Conservation (phyloP, 2,888 invertebrate genomes). For the Drosophila vallismaia region DNA sequence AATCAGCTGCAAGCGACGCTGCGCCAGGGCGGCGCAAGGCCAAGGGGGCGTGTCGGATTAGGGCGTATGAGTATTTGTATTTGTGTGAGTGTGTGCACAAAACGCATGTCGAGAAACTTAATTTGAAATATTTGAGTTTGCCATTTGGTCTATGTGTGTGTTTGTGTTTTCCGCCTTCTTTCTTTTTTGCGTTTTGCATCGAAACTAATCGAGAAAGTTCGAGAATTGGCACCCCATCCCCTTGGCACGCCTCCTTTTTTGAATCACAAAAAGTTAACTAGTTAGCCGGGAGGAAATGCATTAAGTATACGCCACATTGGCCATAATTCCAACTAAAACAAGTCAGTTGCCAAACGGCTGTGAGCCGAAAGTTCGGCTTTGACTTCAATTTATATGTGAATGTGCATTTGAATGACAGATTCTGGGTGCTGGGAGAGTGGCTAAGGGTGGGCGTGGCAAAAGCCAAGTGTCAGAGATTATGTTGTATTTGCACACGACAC, state of each 20-base stretch:
- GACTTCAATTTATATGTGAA: conserved; percentile 36
- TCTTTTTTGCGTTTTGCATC: conserved; percentile 57
- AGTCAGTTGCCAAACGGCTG: conserved; percentile 43
- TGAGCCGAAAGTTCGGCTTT: conserved; percentile 40
- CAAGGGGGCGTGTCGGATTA: conserved; percentile 53
- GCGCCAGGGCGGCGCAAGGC: conserved; percentile 39
- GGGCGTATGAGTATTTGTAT: conserved; percentile 34
- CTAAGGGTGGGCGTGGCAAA: conserved; percentile 26
- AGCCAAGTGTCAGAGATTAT: conserved; percentile 77
- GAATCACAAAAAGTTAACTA: conserved; percentile 46
- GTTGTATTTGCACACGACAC: conserved; percentile 65
- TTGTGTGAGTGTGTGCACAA: conserved; percentile 46
- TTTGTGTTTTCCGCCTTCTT: conserved; percentile 18
- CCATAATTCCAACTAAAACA: conserved; percentile 42
- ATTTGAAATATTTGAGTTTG: conserved; percentile 79
- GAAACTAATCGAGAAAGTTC: conserved; percentile 79
- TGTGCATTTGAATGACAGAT: conserved; percentile 49
- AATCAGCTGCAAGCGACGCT: conserved; percentile 78
- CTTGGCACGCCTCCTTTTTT: conserved; percentile 4
- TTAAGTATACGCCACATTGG: conserved; percentile 66
- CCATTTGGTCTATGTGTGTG: conserved; percentile 56
- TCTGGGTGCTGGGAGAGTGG: not conserved
- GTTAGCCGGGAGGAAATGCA: conserved; percentile 24
- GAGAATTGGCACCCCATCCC: conserved; percentile 66
- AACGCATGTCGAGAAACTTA: conserved; percentile 79